phyloP scores from a whole-genome alignment of 2,797 vertebrate species.

The Acipenser transmontanus region DNA sequence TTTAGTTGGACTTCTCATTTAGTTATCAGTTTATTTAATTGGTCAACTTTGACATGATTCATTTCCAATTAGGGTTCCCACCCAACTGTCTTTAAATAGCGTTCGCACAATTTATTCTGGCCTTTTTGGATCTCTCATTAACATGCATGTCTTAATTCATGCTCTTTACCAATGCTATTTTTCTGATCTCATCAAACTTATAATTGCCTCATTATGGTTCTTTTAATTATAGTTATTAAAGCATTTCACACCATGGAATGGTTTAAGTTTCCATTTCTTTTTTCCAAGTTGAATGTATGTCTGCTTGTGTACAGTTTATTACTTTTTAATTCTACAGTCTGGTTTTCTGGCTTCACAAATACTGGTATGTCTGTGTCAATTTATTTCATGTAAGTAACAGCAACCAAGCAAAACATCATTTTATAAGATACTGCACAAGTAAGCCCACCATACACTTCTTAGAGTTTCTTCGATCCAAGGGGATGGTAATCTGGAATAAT shows the following conservation, averaged over 20 bases:
- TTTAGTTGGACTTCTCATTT: too few relatives aligned
- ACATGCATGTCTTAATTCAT: background rate
- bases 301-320: too few relatives aligned
- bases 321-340: too few relatives aligned
- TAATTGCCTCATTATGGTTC: constrained; percentile 67
- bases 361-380: too few relatives aligned
- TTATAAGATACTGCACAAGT: too few relatives aligned
- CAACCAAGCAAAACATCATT: too few relatives aligned
- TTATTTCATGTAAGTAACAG: too few relatives aligned
- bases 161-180: constrained; percentile 34
- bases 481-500: too few relatives aligned
- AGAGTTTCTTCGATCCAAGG: too few relatives aligned
- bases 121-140: background rate
- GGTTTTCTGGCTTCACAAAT: too few relatives aligned
- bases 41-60: background rate
- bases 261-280: constrained; percentile 22
- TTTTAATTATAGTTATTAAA: constrained; percentile 63
- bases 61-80: constrained; percentile 15
- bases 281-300: constrained; percentile 5
- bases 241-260: constrained; percentile 40
- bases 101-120: constrained; percentile 15
- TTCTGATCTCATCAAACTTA: constrained; percentile 54
- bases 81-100: constrained; percentile 13
- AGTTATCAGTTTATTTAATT: constrained; percentile 4
- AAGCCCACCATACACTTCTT: too few relatives aligned